Evolutionary conservation across 1,140 invertebrate species (phyloP).

Genomic region (Drosophila ogumai): DNA sequence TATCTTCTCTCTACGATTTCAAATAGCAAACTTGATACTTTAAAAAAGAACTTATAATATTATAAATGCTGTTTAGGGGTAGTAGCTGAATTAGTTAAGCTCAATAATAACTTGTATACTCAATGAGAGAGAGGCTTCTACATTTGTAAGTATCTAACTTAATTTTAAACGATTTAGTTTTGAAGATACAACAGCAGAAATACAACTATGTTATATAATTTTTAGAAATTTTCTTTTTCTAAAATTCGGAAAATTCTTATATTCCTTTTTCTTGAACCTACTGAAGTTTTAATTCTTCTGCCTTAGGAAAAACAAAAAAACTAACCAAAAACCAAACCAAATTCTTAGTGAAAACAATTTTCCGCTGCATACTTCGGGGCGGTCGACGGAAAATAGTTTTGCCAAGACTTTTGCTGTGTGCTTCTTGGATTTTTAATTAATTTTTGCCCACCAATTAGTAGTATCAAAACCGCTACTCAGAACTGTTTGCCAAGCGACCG

Average conservation of each 20-base stretch:
- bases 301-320: not conserved
- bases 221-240: not conserved
- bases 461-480: constrained; percentile 39
- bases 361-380: constrained; percentile 37
- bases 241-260: no score
- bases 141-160: not conserved
- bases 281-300: not conserved
- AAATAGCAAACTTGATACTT: no score
- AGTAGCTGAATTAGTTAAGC: not conserved
- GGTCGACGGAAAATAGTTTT: constrained; percentile 12
- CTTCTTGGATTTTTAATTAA: constrained; percentile 45
- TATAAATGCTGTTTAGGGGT: not conserved
- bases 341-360: constrained; percentile 25
- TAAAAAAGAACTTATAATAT: no score
- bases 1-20: no score
- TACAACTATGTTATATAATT: not conserved
- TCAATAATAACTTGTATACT: not conserved
- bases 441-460: constrained; percentile 49
- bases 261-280: not conserved
- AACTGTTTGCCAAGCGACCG: constrained; percentile 28
- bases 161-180: not conserved
- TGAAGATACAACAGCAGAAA: not conserved
- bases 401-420: not conserved
- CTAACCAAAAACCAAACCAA: constrained; percentile 14
- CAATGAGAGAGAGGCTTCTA: no score